These are phyloP conservation scores for Sminthurinus signatus DNA, from an alignment of 1,140 invertebrate species.

Conservation along the genomic window DNA sequence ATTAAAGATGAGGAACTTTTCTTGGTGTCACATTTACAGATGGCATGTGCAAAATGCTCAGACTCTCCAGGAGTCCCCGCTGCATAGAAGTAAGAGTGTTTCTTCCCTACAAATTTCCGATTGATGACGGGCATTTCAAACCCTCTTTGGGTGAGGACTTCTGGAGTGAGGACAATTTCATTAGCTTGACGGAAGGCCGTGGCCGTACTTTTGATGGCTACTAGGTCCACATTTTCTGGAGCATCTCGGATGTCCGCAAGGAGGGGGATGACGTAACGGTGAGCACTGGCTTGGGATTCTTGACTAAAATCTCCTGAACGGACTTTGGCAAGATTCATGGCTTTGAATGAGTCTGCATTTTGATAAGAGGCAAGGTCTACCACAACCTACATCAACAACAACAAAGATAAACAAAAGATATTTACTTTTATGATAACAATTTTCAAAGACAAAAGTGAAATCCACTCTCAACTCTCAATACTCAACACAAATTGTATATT, in stretches of 20 bases:
- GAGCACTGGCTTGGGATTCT: conserved; percentile 35
- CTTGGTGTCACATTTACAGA: conserved; percentile 45
- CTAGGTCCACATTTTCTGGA: conserved; percentile 21
- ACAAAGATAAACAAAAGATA: neutral
- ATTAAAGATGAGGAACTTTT: conserved; percentile 40
- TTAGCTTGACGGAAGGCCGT: conserved; percentile 40
- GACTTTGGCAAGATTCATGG: conserved; percentile 44
- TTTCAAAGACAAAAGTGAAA: no score
- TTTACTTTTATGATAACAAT: no score
- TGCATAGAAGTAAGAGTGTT: conserved; percentile 48
- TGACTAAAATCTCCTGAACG: conserved; percentile 38
- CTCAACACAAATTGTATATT: no score
- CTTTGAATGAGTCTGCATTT: conserved; percentile 41
- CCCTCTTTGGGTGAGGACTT: conserved; percentile 37
- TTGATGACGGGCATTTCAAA: conserved; percentile 47
- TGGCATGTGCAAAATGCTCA: conserved; percentile 16
- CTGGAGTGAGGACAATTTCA: conserved; percentile 35
- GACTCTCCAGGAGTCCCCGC: conserved; percentile 30
- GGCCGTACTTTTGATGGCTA: conserved; percentile 24
- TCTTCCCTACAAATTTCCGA: conserved; percentile 42
- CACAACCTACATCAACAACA: conserved; percentile 10
- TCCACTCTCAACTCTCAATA: no score
- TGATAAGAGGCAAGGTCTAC: conserved; percentile 17
- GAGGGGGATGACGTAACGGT: conserved; percentile 44
- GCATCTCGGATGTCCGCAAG: conserved; percentile 28